Percentiles rank a stretch among this genome's conserved stretches.
Evolutionary conservation across 2,888 invertebrate genomes (phyloP).

Genomic region (Griposia aprilina): DNA sequence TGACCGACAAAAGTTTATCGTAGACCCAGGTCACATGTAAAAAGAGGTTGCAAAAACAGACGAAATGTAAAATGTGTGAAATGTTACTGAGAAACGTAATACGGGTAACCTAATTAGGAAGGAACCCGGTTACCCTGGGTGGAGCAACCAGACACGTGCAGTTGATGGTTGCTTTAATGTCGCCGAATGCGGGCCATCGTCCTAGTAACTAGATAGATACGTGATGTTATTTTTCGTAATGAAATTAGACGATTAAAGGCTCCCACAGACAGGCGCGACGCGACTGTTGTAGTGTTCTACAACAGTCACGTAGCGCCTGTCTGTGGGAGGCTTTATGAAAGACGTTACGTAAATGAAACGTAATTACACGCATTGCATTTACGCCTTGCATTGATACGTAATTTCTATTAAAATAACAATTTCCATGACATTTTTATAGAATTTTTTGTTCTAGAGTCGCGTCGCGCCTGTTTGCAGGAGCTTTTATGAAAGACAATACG

Average conservation of each 20-base stretch:
- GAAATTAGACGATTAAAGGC: conserved; percentile 31
- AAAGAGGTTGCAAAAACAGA: conserved; percentile 80
- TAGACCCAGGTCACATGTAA: conserved; percentile 43
- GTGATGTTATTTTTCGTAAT: conserved; percentile 58
- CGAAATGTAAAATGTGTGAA: conserved; percentile 58
- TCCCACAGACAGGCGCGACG: too few species aligned
- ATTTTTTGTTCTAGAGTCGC: too few species aligned
- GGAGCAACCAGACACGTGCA: conserved; percentile 66
- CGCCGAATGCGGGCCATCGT: conserved; percentile 44
- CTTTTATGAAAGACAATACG: conserved; percentile 52
- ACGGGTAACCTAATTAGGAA: conserved; percentile 77
- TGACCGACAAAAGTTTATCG: conserved; percentile 51
- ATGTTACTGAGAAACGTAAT: conserved; percentile 75
- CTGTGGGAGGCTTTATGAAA: too few species aligned
- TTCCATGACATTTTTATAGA: too few species aligned
- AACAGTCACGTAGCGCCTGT: too few species aligned
- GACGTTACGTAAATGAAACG: too few species aligned
- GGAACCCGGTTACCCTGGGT: conserved; percentile 82
- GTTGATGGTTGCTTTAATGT: conserved; percentile 57
- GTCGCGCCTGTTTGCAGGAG: too few species aligned
- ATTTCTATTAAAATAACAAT: too few species aligned
- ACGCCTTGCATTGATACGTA: too few species aligned
- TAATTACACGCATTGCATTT: too few species aligned
- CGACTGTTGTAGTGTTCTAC: too few species aligned
- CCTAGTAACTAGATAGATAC: conserved; percentile 50